These are phyloP conservation scores for Mnemiopsis leidyi DNA, from an alignment of 37 sponge, comb jelly and placozoan genomes.

Conservation along the genomic window DNA sequence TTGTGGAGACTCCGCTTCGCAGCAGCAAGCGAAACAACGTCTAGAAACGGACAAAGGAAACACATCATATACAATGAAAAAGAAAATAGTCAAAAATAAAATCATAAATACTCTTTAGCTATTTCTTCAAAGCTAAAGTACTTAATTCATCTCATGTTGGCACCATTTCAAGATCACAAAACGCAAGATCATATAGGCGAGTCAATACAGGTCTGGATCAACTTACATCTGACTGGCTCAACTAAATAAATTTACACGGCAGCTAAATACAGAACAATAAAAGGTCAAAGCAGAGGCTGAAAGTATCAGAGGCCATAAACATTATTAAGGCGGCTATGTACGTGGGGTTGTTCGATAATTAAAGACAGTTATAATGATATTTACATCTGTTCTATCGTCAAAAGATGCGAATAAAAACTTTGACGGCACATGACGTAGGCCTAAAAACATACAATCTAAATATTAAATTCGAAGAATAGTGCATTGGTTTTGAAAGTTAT, in stretches of 20 bases:
- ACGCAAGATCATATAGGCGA: background rate
- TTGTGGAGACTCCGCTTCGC: too few species aligned
- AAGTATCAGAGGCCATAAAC: background rate
- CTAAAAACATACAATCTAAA: background rate
- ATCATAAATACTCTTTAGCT: constrained; percentile 41
- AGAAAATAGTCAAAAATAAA: constrained; percentile 52
- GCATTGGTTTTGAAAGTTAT: too few species aligned
- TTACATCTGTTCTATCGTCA: background rate
- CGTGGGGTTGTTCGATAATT: too few species aligned
- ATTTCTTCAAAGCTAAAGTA: background rate
- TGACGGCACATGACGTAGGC: background rate
- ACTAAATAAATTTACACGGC: background rate
- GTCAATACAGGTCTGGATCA: background rate
- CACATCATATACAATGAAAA: constrained; percentile 4
- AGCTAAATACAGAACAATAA: background rate
- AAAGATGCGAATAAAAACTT: background rate
- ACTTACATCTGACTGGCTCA: background rate
- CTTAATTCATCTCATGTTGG: background rate
- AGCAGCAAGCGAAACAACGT: too few species aligned
- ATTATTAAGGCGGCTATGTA: too few species aligned
- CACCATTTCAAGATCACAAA: background rate
- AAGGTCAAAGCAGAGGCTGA: background rate
- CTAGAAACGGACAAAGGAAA: background rate
- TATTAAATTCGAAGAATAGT: background rate
- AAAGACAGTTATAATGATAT: background rate